Conservation (phyloP, 2,888 invertebrate genomes). For the Bhutanitis thaidina region DNA sequence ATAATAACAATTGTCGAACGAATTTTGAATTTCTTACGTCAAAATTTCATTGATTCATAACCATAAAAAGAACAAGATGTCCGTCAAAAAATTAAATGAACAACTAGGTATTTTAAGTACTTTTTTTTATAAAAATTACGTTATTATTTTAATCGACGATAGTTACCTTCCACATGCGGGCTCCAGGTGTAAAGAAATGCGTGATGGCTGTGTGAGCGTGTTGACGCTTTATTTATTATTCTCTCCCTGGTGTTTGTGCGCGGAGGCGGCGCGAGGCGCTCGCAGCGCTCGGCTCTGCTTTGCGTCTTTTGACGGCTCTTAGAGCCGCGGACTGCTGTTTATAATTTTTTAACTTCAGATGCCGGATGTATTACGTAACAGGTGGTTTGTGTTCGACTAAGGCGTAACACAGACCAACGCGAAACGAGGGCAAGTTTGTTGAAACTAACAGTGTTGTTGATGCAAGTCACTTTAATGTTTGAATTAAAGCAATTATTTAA, state of each 20-base stretch:
- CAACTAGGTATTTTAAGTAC: too few relatives aligned
- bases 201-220: neutral
- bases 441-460: too few relatives aligned
- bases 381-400: neutral
- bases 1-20: too few relatives aligned
- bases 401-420: too few relatives aligned
- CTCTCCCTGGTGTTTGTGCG: neutral
- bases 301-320: neutral
- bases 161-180: neutral
- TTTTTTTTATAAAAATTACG: too few relatives aligned
- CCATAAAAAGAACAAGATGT: too few relatives aligned
- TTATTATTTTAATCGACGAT: neutral
- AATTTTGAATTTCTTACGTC: too few relatives aligned
- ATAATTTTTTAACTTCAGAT: neutral
- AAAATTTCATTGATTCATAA: too few relatives aligned
- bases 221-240: constrained; percentile 7
- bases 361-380: neutral
- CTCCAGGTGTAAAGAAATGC: neutral
- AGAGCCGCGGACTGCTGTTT: neutral
- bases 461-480: too few relatives aligned
- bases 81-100: too few relatives aligned
- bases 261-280: neutral
- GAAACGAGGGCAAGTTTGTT: too few relatives aligned
- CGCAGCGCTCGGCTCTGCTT: neutral
- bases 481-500: too few relatives aligned